Conservation (phyloP, 2,113 vertebrate genomes). For the Nematolebias whitei region DNA sequence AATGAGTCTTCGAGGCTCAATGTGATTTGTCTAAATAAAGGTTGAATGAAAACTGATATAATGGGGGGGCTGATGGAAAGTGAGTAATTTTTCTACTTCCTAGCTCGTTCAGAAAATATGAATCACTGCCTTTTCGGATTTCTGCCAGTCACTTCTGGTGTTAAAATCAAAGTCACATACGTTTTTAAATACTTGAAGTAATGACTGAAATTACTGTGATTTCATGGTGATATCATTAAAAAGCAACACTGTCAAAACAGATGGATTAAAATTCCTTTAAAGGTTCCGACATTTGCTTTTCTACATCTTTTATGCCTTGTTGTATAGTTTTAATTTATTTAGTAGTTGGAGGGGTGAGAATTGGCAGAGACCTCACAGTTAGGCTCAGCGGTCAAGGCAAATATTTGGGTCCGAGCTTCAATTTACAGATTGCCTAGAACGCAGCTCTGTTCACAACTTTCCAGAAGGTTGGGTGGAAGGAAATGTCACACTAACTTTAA, state of each 20-base stretch:
- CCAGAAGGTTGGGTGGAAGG: background rate
- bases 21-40: too few species aligned
- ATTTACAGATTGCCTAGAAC: conserved; percentile 25
- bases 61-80: too few species aligned
- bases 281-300: conserved; percentile 34
- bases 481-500: background rate
- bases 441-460: conserved; percentile 31
- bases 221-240: conserved; percentile 19
- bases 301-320: conserved; percentile 33
- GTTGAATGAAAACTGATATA: too few species aligned
- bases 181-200: conserved; percentile 15
- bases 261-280: conserved; percentile 35
- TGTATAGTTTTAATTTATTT: conserved; percentile 42
- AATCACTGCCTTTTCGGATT: background rate
- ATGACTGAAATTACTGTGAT: conserved; percentile 1
- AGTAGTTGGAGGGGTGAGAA: conserved; percentile 28
- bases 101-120: background rate
- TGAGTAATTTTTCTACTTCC: background rate
- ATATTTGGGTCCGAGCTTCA: conserved; percentile 45
- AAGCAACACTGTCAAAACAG: conserved; percentile 19
- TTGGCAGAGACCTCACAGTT: conserved; percentile 46
- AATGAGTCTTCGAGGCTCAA: too few species aligned
- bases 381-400: conserved; percentile 49
- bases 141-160: background rate
- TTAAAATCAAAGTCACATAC: background rate